Evolutionary conservation across 2,797 vertebrate genomes (phyloP).

Genomic region (Caiman crocodilus): DNA sequence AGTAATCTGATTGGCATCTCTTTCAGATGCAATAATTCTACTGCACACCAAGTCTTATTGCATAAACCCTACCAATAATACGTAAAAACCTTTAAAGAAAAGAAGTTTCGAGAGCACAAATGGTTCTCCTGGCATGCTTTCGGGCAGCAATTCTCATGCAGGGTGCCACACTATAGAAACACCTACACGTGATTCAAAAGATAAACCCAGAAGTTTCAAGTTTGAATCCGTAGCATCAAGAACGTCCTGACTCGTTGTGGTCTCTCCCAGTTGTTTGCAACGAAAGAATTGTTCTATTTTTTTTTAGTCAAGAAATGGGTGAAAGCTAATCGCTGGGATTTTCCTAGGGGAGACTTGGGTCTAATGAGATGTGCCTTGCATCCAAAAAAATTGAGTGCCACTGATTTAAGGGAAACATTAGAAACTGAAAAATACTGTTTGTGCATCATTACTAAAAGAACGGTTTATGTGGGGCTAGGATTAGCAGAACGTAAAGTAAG

Average conservation of each 20-base stretch:
- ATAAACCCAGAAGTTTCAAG: no score
- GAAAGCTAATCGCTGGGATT: no score
- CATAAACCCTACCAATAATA: not conserved
- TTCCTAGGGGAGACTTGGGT: no score
- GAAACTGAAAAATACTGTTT: not conserved
- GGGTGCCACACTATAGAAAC: no score
- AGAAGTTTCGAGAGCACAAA: not conserved
- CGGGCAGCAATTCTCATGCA: no score
- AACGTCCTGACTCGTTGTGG: no score
- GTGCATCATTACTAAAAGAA: not conserved
- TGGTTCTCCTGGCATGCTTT: not conserved
- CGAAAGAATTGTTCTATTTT: no score
- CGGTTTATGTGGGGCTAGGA: not conserved
- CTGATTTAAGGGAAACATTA: not conserved
- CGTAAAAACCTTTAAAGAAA: not conserved
- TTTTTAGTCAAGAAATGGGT: no score
- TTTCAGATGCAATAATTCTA: not conserved
- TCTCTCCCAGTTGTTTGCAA: no score
- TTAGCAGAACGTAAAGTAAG: not conserved
- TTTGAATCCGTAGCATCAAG: no score
- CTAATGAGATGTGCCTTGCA: no score
- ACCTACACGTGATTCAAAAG: no score
- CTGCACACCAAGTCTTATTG: not conserved
- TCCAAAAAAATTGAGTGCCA: not conserved
- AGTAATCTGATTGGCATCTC: not conserved